phyloP scores from a whole-genome alignment of 2,113 vertebrate genomes.

The Bombycilla garrulus region DNA sequence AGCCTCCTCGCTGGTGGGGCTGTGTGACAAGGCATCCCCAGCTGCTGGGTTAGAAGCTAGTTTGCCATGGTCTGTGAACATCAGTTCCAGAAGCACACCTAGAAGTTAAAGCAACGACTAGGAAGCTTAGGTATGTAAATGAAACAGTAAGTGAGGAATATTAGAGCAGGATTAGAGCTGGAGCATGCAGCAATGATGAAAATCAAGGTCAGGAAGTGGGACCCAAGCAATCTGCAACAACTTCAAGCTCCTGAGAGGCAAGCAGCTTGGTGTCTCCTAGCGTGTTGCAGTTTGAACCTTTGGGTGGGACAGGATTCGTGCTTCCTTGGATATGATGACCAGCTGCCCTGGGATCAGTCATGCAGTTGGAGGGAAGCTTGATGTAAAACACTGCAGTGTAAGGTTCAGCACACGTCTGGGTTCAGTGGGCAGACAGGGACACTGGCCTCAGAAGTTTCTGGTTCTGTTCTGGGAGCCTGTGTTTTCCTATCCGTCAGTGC shows the following conservation, averaged over 20 bases:
- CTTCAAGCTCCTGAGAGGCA: neutral
- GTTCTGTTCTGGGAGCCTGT: neutral
- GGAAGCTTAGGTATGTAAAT: neutral
- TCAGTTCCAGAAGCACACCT: neutral
- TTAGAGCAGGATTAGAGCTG: neutral
- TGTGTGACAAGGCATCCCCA: neutral
- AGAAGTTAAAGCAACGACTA: neutral
- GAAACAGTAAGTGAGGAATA: neutral
- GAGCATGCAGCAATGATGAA: neutral
- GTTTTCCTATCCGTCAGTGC: neutral
- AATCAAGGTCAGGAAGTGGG: neutral
- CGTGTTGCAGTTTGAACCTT: neutral
- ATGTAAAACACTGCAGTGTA: neutral
- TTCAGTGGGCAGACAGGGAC: neutral
- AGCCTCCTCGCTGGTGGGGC: fast-evolving
- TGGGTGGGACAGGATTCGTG: neutral
- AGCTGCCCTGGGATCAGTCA: neutral
- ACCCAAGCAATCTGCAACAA: fast-evolving
- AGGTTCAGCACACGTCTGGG: neutral
- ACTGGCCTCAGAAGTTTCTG: neutral
- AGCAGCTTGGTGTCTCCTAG: neutral
- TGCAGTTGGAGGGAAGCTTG: neutral
- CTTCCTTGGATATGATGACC: neutral
- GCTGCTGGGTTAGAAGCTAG: neutral
- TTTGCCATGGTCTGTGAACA: neutral